These are phyloP conservation scores for Xanthorhoe designata DNA, from an alignment of 2,888 invertebrate species.

Conservation along the genomic window DNA sequence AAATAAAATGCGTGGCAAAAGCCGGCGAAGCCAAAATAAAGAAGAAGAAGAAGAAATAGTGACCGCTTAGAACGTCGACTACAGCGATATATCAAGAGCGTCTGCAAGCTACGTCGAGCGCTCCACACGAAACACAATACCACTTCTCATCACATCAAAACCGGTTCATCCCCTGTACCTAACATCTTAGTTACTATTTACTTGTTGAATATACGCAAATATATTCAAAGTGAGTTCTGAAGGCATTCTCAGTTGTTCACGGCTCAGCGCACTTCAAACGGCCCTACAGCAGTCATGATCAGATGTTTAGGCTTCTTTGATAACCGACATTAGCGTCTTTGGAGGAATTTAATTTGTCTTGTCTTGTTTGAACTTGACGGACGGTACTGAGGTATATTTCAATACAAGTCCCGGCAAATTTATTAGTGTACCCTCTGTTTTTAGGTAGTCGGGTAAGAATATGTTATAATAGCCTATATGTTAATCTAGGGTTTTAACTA, in stretches of 20 bases:
- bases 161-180: conserved; percentile 13
- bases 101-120: too few species aligned
- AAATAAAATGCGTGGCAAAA: too few species aligned
- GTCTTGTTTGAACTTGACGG: conserved; percentile 55
- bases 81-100: too few species aligned
- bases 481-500: too few species aligned
- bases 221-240: conserved; percentile 53
- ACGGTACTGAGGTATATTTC: conserved; percentile 32
- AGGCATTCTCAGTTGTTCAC: conserved; percentile 76
- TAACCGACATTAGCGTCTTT: conserved; percentile 77
- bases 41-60: too few species aligned
- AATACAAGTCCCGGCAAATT: too few species aligned
- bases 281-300: conserved; percentile 69
- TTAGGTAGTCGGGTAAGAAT: too few species aligned
- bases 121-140: not conserved
- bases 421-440: too few species aligned
- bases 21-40: too few species aligned
- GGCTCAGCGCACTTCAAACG: conserved; percentile 75
- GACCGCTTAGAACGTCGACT: too few species aligned
- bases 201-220: conserved; percentile 43
- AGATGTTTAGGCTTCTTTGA: conserved; percentile 81
- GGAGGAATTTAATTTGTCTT: conserved; percentile 80
- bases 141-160: not conserved
- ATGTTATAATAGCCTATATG: too few species aligned
- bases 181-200: conserved; percentile 40